Percentiles rank a stretch among this genome's conserved stretches.
Evolutionary conservation across 2,888 invertebrate species (phyloP).

Genomic region (Synergus itoensis): DNA sequence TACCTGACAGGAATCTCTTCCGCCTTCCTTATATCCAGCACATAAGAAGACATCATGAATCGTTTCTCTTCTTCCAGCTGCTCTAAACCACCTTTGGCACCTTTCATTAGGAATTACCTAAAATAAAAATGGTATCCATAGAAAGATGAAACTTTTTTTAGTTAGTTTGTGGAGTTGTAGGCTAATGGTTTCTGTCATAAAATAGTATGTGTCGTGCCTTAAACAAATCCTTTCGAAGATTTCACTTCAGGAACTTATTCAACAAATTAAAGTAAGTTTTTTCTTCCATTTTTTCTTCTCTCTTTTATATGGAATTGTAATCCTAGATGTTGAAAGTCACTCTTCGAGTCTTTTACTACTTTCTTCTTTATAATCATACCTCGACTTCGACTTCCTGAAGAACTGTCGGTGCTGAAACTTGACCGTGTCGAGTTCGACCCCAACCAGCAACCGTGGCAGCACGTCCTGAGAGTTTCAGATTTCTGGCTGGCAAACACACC

Average conservation of each 20-base stretch:
- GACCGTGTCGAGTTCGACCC: constrained; percentile 94
- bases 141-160: too few relatives aligned
- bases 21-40: constrained; percentile 94
- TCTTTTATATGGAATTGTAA: constrained; percentile 12
- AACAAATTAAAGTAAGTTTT: background rate
- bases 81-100: constrained; percentile 95
- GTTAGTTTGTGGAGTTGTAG: too few relatives aligned
- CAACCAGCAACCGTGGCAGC: constrained; percentile 96
- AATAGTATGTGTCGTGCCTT: too few relatives aligned
- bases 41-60: constrained; percentile 96
- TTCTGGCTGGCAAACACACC: constrained; percentile 91
- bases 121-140: background rate
- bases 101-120: constrained; percentile 91
- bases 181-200: too few relatives aligned
- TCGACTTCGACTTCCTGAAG: constrained; percentile 91
- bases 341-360: constrained; percentile 4
- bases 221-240: too few relatives aligned
- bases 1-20: constrained; percentile 82
- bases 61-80: constrained; percentile 93
- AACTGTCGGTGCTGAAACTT: constrained; percentile 91
- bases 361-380: constrained; percentile 69
- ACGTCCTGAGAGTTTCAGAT: constrained; percentile 89
- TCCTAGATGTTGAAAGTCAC: constrained; percentile 14
- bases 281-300: background rate
- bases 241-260: background rate